Evolutionary conservation across 2,888 invertebrate species (phyloP).

Genomic region (Hirtodrosophila histrioides): DNA sequence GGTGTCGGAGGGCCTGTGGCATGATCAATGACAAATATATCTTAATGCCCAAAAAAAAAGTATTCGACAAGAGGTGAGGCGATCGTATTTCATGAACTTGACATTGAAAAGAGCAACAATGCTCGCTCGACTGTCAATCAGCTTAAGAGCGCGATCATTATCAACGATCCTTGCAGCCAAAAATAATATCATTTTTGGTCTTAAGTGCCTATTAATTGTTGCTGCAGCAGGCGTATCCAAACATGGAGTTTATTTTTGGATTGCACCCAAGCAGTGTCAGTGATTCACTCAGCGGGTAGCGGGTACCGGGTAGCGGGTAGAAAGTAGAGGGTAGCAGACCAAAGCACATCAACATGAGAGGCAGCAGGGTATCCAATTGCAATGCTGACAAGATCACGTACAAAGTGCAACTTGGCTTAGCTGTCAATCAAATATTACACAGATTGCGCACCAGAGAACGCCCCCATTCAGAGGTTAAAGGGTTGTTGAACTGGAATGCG

Average conservation of each 20-base stretch:
- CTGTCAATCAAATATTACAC: constrained; percentile 65
- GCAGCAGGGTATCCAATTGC: constrained; percentile 70
- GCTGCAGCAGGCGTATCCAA: constrained; percentile 25
- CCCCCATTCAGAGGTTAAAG: constrained; percentile 28
- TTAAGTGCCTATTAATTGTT: constrained; percentile 72
- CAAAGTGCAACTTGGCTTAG: constrained; percentile 63
- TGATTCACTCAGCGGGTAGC: constrained; percentile 28
- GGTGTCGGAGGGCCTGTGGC: constrained; percentile 6
- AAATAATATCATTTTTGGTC: constrained; percentile 53
- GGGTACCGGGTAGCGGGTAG: neutral
- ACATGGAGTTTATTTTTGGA: constrained; percentile 62
- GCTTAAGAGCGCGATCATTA: constrained; percentile 55
- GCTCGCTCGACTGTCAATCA: constrained; percentile 52
- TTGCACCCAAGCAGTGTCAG: constrained; percentile 50
- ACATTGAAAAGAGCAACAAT: constrained; percentile 56
- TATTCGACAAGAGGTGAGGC: constrained; percentile 25
- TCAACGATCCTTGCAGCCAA: constrained; percentile 55
- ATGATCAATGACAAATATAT: constrained; percentile 43
- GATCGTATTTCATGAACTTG: constrained; percentile 74
- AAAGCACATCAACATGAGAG: constrained; percentile 1
- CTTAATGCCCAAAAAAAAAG: constrained; percentile 36
- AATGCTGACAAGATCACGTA: constrained; percentile 76
- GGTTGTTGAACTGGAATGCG: constrained; percentile 50
- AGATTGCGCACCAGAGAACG: neutral
- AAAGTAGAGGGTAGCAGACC: neutral